These are phyloP conservation scores for Papio anubis DNA, from an alignment of 2,113 vertebrate species.

Conservation along the genomic window DNA sequence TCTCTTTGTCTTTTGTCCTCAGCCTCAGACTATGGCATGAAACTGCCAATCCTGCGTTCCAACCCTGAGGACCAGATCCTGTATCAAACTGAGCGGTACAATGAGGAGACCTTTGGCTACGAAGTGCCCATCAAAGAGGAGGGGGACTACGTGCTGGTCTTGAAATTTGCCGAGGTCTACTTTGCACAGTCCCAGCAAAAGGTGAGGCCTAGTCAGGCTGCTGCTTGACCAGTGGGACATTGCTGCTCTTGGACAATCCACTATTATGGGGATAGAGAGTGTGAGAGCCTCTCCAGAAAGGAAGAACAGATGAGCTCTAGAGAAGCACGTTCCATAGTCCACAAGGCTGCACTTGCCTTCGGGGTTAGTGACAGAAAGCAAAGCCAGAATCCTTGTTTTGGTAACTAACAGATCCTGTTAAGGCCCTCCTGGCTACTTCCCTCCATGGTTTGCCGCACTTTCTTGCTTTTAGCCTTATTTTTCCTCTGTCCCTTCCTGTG, in stretches of 20 bases:
- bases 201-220: conserved; percentile 82
- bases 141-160: conserved; percentile 96
- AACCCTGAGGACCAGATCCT: conserved; percentile 96
- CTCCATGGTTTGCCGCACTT: background rate
- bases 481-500: background rate
- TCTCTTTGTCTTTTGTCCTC: conserved; percentile 55
- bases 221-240: background rate
- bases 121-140: conserved; percentile 96
- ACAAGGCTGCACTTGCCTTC: background rate
- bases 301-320: background rate
- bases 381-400: conserved; percentile 1
- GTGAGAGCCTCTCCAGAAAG: background rate
- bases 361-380: background rate
- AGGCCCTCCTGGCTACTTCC: background rate
- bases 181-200: conserved; percentile 99
- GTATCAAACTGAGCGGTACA: conserved; percentile 98
- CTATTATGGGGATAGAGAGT: background rate
- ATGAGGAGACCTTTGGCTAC: conserved; percentile 97
- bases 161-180: conserved; percentile 99
- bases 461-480: background rate
- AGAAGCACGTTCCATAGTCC: background rate
- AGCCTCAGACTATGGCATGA: conserved; percentile 98
- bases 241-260: background rate
- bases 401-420: background rate
- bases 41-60: conserved; percentile 95